Evolutionary conservation across 1,140 invertebrate species (phyloP).

Genomic region (Chironomus striatipennis): DNA sequence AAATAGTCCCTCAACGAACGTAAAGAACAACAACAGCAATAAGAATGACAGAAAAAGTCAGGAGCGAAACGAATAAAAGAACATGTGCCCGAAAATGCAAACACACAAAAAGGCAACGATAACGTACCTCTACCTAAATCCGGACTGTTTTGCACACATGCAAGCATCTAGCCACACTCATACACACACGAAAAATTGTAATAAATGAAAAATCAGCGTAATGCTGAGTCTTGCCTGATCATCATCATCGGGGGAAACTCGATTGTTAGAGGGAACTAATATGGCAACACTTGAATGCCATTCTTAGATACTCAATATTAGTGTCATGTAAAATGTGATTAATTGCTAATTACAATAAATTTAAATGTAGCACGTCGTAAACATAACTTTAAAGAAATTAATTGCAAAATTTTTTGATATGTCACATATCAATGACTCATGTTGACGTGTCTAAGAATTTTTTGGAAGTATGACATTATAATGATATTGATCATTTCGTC

Average conservation of each 20-base stretch:
- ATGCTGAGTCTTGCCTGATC: constrained; percentile 25
- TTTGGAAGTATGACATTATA: too few species aligned
- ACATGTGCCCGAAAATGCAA: not conserved
- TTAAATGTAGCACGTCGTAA: not conserved
- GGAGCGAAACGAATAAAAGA: not conserved
- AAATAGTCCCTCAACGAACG: not conserved
- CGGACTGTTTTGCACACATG: not conserved
- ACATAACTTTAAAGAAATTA: too few species aligned
- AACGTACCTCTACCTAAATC: not conserved
- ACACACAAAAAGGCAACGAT: not conserved
- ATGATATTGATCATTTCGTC: too few species aligned
- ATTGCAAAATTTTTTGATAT: too few species aligned
- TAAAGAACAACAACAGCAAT: not conserved
- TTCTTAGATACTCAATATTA: constrained; percentile 1
- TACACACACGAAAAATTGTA: constrained; percentile 18
- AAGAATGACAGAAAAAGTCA: not conserved
- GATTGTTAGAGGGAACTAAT: not conserved
- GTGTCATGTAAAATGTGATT: not conserved
- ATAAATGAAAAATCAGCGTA: constrained; percentile 22
- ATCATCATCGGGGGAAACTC: constrained; percentile 40
- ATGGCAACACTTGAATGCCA: not conserved
- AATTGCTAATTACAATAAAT: not conserved
- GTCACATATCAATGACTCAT: too few species aligned
- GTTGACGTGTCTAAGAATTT: too few species aligned
- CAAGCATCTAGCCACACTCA: not conserved